Conservation (phyloP, 2,113 vertebrate species). For the Tetraodon nigroviridis region DNA sequence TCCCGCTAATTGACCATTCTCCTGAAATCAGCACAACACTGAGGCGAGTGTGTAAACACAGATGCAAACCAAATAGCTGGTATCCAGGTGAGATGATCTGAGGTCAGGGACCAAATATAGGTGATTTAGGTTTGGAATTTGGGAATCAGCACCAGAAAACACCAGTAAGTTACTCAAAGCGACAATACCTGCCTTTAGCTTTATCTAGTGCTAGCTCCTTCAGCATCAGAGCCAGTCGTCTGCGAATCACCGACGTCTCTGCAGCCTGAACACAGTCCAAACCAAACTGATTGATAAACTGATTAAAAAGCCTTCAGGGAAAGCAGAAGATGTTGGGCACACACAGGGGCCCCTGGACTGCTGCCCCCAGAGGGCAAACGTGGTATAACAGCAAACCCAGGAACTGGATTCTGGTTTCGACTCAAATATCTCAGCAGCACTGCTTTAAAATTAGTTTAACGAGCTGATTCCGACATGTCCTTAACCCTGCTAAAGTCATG, state of each 20-base stretch:
- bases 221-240: not conserved
- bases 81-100: not conserved
- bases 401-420: too few species aligned
- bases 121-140: not conserved
- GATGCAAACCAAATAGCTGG: conserved; percentile 9
- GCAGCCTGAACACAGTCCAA: too few species aligned
- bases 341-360: too few species aligned
- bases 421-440: too few species aligned
- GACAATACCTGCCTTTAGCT: not conserved
- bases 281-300: too few species aligned
- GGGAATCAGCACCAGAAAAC: too few species aligned
- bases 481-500: not conserved
- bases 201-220: not conserved
- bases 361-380: too few species aligned
- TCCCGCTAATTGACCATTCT: conserved; percentile 44
- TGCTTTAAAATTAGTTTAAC: too few species aligned
- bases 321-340: too few species aligned
- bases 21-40: conserved; percentile 37
- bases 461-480: too few species aligned
- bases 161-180: not conserved
- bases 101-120: not conserved
- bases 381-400: too few species aligned
- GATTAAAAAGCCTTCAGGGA: too few species aligned
- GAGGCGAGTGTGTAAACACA: conserved; percentile 40
- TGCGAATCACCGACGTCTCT: not conserved